Evolutionary conservation across 2,113 vertebrate species (phyloP).

Genomic region (Cavia porcellus): DNA sequence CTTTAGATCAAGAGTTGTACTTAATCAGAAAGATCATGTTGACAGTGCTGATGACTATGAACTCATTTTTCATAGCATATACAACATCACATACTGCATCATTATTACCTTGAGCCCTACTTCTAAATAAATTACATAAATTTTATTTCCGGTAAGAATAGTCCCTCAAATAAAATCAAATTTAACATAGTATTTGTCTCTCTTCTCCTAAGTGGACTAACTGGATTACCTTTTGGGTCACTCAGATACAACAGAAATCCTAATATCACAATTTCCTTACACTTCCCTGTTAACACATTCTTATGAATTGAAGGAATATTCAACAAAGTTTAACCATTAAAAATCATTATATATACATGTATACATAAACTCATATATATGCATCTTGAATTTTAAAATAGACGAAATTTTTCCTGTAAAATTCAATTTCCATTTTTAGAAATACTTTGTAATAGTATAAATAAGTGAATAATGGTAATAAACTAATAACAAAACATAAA

Average conservation of each 20-base stretch:
- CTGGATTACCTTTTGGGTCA: not conserved
- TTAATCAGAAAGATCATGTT: not conserved
- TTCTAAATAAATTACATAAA: not conserved
- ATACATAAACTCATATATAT: not conserved
- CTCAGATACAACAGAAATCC: not conserved
- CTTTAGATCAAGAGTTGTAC: not conserved
- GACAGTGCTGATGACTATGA: too few relatives aligned
- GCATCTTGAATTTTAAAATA: not conserved
- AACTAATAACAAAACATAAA: not conserved
- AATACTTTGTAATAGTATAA: not conserved
- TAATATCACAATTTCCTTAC: not conserved
- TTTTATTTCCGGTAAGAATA: not conserved
- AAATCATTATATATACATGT: not conserved
- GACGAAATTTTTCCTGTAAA: not conserved
- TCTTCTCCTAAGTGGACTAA: not conserved
- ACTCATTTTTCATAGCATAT: not conserved
- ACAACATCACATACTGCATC: not conserved
- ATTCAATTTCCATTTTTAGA: not conserved
- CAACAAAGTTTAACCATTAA: not conserved
- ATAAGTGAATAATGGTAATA: not conserved
- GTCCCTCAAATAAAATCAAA: not conserved
- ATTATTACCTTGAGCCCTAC: not conserved
- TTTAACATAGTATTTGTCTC: not conserved
- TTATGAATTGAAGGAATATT: not conserved
- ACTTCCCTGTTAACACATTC: not conserved